Conservation (phyloP, 2,888 invertebrate genomes). For the Diplolepis rosae region DNA sequence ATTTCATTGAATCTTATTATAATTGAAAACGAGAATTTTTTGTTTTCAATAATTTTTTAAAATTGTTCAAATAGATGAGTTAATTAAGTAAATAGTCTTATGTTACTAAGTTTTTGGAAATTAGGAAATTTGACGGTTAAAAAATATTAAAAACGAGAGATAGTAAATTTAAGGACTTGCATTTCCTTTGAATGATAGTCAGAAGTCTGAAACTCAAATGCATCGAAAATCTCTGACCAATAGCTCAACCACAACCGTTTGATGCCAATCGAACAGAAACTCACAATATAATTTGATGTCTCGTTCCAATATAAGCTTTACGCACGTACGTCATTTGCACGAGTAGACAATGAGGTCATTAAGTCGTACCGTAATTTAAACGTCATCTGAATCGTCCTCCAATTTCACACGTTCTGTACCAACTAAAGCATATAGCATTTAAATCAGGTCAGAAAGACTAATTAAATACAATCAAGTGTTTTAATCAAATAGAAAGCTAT, state of each 20-base stretch:
- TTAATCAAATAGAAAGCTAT: too few relatives aligned
- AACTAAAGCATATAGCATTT: not conserved
- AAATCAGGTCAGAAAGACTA: conserved; percentile 9
- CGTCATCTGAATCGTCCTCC: conserved; percentile 24
- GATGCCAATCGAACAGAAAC: conserved; percentile 22
- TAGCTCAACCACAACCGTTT: conserved; percentile 23
- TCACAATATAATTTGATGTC: conserved; percentile 26
- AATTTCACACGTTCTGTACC: not conserved
- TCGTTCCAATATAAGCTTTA: conserved; percentile 17
- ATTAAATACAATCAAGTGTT: too few relatives aligned
- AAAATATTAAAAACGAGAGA: too few relatives aligned
- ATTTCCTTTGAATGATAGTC: too few relatives aligned
- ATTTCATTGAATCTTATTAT: too few relatives aligned
- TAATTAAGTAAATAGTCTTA: too few relatives aligned
- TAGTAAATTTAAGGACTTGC: too few relatives aligned
- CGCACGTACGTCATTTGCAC: conserved; percentile 20
- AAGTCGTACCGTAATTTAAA: conserved; percentile 22
- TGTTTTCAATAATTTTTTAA: too few relatives aligned
- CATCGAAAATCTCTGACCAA: not conserved
- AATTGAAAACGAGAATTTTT: too few relatives aligned
- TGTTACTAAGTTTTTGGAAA: too few relatives aligned
- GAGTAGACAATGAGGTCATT: conserved; percentile 25
- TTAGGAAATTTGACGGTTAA: too few relatives aligned
- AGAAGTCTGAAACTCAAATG: not conserved
- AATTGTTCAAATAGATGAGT: too few relatives aligned